These are phyloP conservation scores for Polia nebulosa DNA, from an alignment of 2,888 invertebrate species.

Conservation along the genomic window DNA sequence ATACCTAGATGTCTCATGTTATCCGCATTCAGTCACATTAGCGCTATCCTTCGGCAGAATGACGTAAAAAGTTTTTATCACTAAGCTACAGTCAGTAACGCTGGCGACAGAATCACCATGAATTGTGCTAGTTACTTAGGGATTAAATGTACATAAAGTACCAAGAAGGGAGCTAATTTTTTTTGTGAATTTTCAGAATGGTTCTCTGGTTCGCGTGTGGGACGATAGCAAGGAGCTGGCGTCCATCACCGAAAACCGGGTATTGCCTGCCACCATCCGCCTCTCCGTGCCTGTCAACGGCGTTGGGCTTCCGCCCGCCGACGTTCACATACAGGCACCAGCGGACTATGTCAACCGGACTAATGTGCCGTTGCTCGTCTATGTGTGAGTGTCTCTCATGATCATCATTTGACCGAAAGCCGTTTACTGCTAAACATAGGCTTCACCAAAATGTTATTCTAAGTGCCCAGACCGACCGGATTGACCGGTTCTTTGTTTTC, in stretches of 20 bases:
- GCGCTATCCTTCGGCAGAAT: too few species aligned
- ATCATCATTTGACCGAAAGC: background rate
- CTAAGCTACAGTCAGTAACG: constrained; percentile 92
- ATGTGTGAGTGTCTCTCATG: constrained; percentile 92
- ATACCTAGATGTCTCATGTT: too few species aligned
- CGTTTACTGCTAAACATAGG: too few species aligned
- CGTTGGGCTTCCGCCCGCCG: constrained; percentile 92
- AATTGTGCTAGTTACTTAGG: constrained; percentile 96
- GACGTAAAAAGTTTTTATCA: constrained; percentile 94
- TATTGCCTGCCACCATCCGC: constrained; percentile 91
- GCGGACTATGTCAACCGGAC: constrained; percentile 93
- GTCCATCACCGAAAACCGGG: constrained; percentile 84
- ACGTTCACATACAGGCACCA: constrained; percentile 94
- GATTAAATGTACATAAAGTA: too few species aligned
- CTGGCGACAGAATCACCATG: constrained; percentile 92
- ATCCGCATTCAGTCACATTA: too few species aligned
- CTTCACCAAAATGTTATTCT: too few species aligned
- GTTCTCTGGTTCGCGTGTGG: constrained; percentile 89
- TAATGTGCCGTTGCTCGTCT: constrained; percentile 95
- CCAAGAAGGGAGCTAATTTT: background rate
- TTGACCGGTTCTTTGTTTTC: background rate
- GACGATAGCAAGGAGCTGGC: constrained; percentile 92
- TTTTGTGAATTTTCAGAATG: constrained; percentile 75
- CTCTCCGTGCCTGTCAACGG: constrained; percentile 92
- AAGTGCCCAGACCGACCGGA: too few species aligned